These are phyloP conservation scores for Apteryx mantelli DNA, from an alignment of 2,113 vertebrate genomes.

Conservation along the genomic window DNA sequence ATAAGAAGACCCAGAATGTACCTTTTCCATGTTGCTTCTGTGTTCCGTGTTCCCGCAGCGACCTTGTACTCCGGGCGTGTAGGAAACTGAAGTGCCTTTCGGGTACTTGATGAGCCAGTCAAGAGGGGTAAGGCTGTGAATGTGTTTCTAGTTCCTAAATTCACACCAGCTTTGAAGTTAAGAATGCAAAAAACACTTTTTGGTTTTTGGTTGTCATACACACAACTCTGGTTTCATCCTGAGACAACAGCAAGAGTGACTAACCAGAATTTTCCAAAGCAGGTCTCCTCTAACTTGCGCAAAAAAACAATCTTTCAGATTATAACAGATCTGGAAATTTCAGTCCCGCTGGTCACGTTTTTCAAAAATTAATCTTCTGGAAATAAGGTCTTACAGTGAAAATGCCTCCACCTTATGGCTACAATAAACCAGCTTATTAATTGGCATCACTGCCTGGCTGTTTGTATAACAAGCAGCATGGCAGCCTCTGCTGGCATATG, in stretches of 20 bases:
- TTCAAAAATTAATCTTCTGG: constrained; percentile 19
- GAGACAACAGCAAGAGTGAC: not conserved
- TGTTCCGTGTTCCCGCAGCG: rapidly evolving
- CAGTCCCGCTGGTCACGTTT: not conserved
- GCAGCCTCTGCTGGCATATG: constrained; percentile 12
- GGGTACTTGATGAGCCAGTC: not conserved
- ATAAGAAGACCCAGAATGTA: not conserved
- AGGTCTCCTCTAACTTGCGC: not conserved
- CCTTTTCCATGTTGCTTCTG: rapidly evolving
- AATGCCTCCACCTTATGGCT: constrained; percentile 31
- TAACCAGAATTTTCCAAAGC: not conserved
- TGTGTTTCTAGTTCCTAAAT: not conserved
- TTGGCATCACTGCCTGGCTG: not conserved
- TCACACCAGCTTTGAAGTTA: not conserved
- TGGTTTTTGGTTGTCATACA: not conserved
- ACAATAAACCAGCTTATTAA: constrained; percentile 35
- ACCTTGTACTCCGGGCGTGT: not conserved
- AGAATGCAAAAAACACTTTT: not conserved
- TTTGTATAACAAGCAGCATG: not conserved
- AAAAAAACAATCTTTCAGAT: not conserved
- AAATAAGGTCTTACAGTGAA: constrained; percentile 20
- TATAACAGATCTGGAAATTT: not conserved
- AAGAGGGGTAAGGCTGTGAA: rapidly evolving
- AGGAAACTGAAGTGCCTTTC: not conserved
- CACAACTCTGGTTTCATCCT: not conserved